Evolutionary conservation across 2,797 vertebrate genomes (phyloP), one percentile per base, ranked within the genome.

Genomic region (Poecilia gillii): DNA sequence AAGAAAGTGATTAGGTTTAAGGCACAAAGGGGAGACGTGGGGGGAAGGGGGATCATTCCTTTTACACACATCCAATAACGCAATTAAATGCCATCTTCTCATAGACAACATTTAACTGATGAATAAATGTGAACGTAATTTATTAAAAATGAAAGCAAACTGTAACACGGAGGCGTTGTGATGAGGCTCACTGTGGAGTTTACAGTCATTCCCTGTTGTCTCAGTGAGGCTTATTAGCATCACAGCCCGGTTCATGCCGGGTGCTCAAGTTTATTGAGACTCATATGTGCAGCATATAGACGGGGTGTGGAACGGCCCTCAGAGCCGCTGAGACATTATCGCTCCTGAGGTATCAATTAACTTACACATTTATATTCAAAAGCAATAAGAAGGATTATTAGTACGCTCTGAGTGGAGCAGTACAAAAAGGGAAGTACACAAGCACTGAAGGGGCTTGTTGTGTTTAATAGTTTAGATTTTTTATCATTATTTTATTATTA

Each of bases 151-250:
- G 3, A 53, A 53, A 53, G 71, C 75, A 43, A 53, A 87, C 79
- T 47, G 57, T 16, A 5, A 39, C 36, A 71, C 59, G 72, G 31
- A 70, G 76, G 76, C 70, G 75, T 31, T 82, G 59, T 20, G 73
- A 20, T 13, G 75, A 39, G 68, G 28, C n/a, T 77, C 73, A 46
- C 39, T 20, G 77, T 76, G 76, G 80, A 86, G 89, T 90, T 87
- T 85, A 80, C 72, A 77, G 76, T 75, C 53, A 85, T 83, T 89
- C 84, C 82, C 74, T 13, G 1, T 62, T 74, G 87, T 87, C 86
- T 84, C 76, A 81, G 73, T 43, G 59, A 74, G 45, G 18, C 77
- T 82, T 79, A 78, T 87, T 88, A 85, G 79, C 72, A 77, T 87
- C 76, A 81, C 86, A 87, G 82, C 25, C 74, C 74, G 79, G 83